phyloP scores from a whole-genome alignment of 2,797 vertebrate genomes.

The Liparis tanakae region DNA sequence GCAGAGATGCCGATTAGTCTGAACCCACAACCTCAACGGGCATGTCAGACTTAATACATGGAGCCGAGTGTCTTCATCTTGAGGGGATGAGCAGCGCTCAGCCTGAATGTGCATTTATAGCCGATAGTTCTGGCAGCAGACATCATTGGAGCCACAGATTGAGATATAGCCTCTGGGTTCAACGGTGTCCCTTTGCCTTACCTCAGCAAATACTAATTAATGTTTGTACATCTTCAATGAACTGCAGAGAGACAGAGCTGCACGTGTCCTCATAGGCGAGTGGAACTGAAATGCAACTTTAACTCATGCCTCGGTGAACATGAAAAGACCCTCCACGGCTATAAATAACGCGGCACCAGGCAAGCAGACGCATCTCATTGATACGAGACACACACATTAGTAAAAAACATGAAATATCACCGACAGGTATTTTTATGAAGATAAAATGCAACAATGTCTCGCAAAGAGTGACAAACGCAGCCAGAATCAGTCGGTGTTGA shows the following conservation, averaged over 20 bases:
- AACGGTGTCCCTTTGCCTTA: slow-evolving; percentile 20
- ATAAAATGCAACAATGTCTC: slow-evolving; percentile 18
- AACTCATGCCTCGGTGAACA: slow-evolving; percentile 41
- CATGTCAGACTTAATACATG: slow-evolving; percentile 61
- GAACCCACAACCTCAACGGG: slow-evolving; percentile 44
- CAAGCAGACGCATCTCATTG: slow-evolving; percentile 15
- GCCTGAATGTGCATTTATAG: slow-evolving; percentile 70
- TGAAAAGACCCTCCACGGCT: slow-evolving; percentile 57
- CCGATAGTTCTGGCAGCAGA: slow-evolving; percentile 73
- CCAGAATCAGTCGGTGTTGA: slow-evolving; percentile 47
- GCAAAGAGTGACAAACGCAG: slow-evolving; percentile 28
- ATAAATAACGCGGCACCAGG: slow-evolving; percentile 71
- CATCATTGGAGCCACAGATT: slow-evolving; percentile 39
- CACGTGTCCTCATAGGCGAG: slow-evolving; percentile 14
- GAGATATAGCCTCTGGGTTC: slow-evolving; percentile 40
- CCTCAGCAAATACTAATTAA: slow-evolving; percentile 4
- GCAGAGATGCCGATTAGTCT: slow-evolving; percentile 42
- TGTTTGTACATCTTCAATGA: slow-evolving; percentile 12
- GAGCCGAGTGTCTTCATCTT: slow-evolving; percentile 72
- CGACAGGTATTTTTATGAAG: background rate
- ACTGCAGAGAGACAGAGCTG: slow-evolving; percentile 11
- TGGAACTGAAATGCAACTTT: slow-evolving; percentile 52
- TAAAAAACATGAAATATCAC: slow-evolving; percentile 1
- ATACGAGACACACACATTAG: background rate
- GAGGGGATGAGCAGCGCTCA: slow-evolving; percentile 74